phyloP scores from a whole-genome alignment of 2,888 invertebrate genomes.

The Harpalus rubripes region DNA sequence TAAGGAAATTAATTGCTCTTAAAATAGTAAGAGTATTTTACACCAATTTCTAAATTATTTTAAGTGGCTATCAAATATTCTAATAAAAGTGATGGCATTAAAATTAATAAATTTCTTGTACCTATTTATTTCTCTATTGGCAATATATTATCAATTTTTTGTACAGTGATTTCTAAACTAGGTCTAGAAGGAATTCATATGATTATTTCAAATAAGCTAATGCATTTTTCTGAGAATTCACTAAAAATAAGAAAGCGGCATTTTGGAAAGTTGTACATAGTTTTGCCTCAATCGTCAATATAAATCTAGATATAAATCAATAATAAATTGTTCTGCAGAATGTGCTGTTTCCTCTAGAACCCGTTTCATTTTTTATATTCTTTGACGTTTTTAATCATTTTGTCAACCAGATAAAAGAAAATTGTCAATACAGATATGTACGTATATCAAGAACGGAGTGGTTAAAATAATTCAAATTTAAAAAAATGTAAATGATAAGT shows the following conservation, averaged over 20 bases:
- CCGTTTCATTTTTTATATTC: conserved; percentile 29
- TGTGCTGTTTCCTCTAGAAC: conserved; percentile 27
- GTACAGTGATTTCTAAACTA: conserved; percentile 14
- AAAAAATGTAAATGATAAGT: background rate
- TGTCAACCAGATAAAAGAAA: background rate
- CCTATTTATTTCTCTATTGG: conserved; percentile 25
- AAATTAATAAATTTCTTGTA: conserved; percentile 36
- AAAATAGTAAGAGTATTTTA: background rate
- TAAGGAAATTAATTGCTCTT: background rate
- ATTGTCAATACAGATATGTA: background rate
- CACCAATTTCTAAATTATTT: conserved; percentile 38
- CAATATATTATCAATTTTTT: conserved; percentile 31
- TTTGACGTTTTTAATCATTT: conserved; percentile 16
- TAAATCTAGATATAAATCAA: conserved; percentile 54
- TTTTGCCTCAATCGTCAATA: conserved; percentile 41
- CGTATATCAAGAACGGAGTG: background rate
- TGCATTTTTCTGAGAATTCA: conserved; percentile 35
- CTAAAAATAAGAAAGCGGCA: conserved; percentile 47
- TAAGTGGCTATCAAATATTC: conserved; percentile 10
- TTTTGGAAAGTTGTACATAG: conserved; percentile 43
- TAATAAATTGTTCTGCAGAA: conserved; percentile 54
- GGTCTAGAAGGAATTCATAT: background rate
- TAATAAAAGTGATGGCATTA: conserved; percentile 28
- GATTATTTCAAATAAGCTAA: conserved; percentile 29
- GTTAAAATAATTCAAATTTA: background rate